Percentiles rank a stretch among this genome's conserved stretches.
Evolutionary conservation across 2,797 vertebrate genomes (phyloP).

Genomic region (Apogon hyalosoma): DNA sequence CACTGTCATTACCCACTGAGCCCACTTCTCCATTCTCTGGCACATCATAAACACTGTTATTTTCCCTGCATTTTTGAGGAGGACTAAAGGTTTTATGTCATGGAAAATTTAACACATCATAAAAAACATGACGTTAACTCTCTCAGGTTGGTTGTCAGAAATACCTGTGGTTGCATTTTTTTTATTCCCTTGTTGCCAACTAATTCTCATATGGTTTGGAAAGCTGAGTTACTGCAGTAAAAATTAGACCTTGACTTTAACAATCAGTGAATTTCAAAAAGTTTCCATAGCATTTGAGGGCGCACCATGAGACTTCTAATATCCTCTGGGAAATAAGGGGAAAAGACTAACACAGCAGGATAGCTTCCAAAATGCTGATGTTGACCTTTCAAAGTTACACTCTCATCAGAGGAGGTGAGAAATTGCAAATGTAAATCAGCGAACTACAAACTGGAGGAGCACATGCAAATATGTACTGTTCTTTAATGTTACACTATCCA

Average conservation of each 20-base stretch:
- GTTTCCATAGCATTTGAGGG: constrained; percentile 49
- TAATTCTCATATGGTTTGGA: constrained; percentile 53
- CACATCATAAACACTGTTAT: constrained; percentile 70
- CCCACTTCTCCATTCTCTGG: constrained; percentile 41
- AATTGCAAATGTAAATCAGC: too few species aligned
- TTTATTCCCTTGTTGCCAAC: constrained; percentile 55
- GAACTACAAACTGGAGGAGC: too few species aligned
- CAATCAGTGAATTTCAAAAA: constrained; percentile 34
- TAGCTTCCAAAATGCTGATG: constrained; percentile 15
- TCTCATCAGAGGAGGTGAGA: constrained; percentile 12
- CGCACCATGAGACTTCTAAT: constrained; percentile 10
- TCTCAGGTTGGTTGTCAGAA: constrained; percentile 52
- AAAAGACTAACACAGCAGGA: constrained; percentile 4
- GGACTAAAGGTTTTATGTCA: constrained; percentile 69
- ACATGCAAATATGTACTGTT: too few species aligned
- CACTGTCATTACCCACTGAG: constrained; percentile 38
- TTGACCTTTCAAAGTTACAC: constrained; percentile 16
- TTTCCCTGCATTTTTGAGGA: constrained; percentile 56
- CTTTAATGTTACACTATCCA: too few species aligned
- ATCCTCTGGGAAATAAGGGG: constrained; percentile 28
- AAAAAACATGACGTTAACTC: constrained; percentile 61
- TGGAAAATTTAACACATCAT: constrained; percentile 78
- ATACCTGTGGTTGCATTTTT: constrained; percentile 55
- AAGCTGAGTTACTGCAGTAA: constrained; percentile 58
- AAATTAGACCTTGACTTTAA: constrained; percentile 43